phyloP scores from a whole-genome alignment of 2,888 invertebrate species.

The Drosophila prolongata region DNA sequence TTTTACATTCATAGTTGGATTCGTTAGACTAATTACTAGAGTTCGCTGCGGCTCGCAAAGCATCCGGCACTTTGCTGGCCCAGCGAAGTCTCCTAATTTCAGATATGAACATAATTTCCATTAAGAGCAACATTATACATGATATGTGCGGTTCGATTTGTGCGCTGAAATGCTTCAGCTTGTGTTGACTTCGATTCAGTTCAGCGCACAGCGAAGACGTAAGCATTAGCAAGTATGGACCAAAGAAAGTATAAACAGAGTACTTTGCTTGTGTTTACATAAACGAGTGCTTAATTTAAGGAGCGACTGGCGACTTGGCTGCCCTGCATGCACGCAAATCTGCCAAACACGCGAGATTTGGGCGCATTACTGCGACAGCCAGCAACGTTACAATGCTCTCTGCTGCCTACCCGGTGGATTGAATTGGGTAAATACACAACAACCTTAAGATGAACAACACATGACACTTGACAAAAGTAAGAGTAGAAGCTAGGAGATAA shows the following conservation, averaged over 20 bases:
- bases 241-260: constrained; percentile 41
- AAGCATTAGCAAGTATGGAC: constrained; percentile 7
- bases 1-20: constrained; percentile 64
- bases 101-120: constrained; percentile 61
- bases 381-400: constrained; percentile 60
- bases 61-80: constrained; percentile 10
- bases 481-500: constrained; percentile 38
- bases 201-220: constrained; percentile 14
- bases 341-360: constrained; percentile 75
- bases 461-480: constrained; percentile 42
- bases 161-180: constrained; percentile 16
- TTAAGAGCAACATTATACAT: constrained; percentile 52
- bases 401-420: constrained; percentile 56
- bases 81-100: constrained; percentile 53
- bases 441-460: constrained; percentile 45
- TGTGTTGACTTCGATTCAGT: background rate
- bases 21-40: constrained; percentile 37
- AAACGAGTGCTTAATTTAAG: constrained; percentile 71
- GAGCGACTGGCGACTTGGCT: constrained; percentile 55
- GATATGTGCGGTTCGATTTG: constrained; percentile 35
- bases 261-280: constrained; percentile 57
- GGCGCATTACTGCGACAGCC: constrained; percentile 57
- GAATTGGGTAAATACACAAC: constrained; percentile 11
- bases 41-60: constrained; percentile 23
- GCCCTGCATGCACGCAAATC: constrained; percentile 64